Evolutionary conservation across 2,113 vertebrate species (phyloP), one percentile per base, ranked within the genome.

Genomic region (Zootoca vivipara): DNA sequence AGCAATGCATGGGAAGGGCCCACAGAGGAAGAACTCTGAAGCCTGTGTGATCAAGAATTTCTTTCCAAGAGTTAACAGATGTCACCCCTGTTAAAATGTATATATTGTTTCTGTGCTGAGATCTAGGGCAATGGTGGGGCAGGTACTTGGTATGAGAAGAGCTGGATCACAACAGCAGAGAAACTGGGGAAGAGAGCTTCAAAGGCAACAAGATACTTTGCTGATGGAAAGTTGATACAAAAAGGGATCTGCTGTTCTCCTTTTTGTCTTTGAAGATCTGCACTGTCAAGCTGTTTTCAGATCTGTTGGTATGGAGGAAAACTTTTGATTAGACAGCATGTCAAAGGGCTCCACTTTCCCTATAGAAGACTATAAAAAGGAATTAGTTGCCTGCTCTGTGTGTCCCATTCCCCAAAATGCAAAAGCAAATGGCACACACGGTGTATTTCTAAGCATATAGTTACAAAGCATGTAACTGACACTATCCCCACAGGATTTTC

Each of bases 21-120:
- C 72, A 2, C 0, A 0, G 46, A 82, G 28, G 4, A 15, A 56
- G 69, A 58, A 46, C 18, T 16, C 0, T 80, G 46, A 20, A 40
- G 0, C 24, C 33, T 79, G 9, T 30, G 12, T 73, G 40, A 78
- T 42, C 10, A 13, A 67, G 64, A 22, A 88, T 52, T 77, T 90
- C 75, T 72, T 89, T n/a, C 1, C n/a, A 83, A 90, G 81, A 77
- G 42, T 78, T 46, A 33, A 58, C n/a, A 20, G 33, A 24, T 7
- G 13, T 24, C 24, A 24, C 10, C 46, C 56, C 38, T 62, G n/a
- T 62, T 30, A 46, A 81, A 38, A 78, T 12, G 12, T 38, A 20
- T 30, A 69, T n/a, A 38, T 20, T 73, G 58, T 15, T 62, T 62
- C 58, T 62, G 58, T 62, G 18, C 13, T 91, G 22, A 62, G 82